A percentile compares a stretch with the other conserved stretches of the same genome.
Conservation (phyloP, 2,797 vertebrate genomes). For the Remorina albescens region DNA sequence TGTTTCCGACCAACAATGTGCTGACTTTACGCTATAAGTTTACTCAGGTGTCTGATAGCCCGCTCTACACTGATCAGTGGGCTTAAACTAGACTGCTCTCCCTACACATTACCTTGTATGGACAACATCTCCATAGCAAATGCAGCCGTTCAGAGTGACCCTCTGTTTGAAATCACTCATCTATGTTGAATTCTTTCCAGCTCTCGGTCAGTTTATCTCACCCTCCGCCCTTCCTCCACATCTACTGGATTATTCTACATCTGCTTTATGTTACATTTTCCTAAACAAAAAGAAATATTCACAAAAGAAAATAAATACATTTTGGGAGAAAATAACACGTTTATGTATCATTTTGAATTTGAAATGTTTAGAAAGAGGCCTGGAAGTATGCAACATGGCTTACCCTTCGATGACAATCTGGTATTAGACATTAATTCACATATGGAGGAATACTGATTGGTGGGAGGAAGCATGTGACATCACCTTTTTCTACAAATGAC, state of each 20-base stretch:
- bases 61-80: neutral
- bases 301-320: neutral
- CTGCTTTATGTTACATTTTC: neutral
- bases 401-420: too few relatives aligned
- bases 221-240: neutral
- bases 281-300: neutral
- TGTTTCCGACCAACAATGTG: neutral
- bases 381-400: too few relatives aligned
- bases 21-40: neutral
- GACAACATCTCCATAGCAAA: conserved; percentile 11
- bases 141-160: conserved; percentile 1
- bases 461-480: neutral
- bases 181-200: conserved; percentile 17
- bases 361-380: too few relatives aligned
- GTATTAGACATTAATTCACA: too few relatives aligned
- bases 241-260: neutral
- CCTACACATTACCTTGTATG: conserved; percentile 47
- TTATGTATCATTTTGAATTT: too few relatives aligned
- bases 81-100: conserved; percentile 6
- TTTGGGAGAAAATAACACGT: too few relatives aligned
- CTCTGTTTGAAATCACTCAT: conserved; percentile 27
- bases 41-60: neutral
- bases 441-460: too few relatives aligned
- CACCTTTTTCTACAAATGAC: too few relatives aligned
- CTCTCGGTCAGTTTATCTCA: conserved; percentile 4